These are phyloP conservation scores for Caenorhabditis sp. DNA, from an alignment of 2,888 invertebrate genomes.

Conservation along the genomic window DNA sequence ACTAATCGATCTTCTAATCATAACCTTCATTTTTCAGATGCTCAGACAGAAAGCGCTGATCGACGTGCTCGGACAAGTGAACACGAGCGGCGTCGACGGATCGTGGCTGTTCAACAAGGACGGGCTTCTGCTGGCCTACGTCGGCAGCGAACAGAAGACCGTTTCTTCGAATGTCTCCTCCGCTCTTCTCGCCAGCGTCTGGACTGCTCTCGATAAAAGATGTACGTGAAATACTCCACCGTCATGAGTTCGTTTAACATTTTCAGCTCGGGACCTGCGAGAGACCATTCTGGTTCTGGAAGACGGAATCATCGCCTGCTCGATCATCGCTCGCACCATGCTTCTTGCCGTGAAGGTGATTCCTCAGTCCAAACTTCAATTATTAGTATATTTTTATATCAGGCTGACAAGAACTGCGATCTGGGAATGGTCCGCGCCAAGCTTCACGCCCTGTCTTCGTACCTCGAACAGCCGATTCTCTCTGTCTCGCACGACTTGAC, in stretches of 20 bases:
- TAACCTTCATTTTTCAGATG: slow-evolving; percentile 51
- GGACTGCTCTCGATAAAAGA: slow-evolving; percentile 70
- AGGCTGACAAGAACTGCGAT: slow-evolving; percentile 61
- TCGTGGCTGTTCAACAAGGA: slow-evolving; percentile 72
- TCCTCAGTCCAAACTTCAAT: not conserved
- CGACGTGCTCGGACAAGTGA: slow-evolving; percentile 73
- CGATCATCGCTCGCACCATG: slow-evolving; percentile 49
- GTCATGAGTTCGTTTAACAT: slow-evolving; percentile 8
- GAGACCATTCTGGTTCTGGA: slow-evolving; percentile 68
- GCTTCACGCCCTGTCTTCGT: slow-evolving; percentile 61
- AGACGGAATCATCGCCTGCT: slow-evolving; percentile 62
- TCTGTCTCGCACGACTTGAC: slow-evolving; percentile 30
- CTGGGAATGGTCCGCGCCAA: slow-evolving; percentile 71
- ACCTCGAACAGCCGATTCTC: slow-evolving; percentile 68
- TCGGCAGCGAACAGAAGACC: slow-evolving; percentile 65
- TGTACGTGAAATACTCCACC: slow-evolving; percentile 23
- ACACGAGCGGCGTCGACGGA: slow-evolving; percentile 68
- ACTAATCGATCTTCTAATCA: not conserved
- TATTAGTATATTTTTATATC: slow-evolving; percentile 7
- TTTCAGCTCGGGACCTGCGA: slow-evolving; percentile 57
- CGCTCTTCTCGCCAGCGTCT: slow-evolving; percentile 70
- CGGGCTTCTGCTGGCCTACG: slow-evolving; percentile 73
- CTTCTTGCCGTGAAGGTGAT: slow-evolving; percentile 47
- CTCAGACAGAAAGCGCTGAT: slow-evolving; percentile 72
- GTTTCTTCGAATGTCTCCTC: slow-evolving; percentile 65